Evolutionary conservation across 2,888 invertebrate species (phyloP), one percentile per base, ranked within the genome.

Genomic region (Meliscaeva auricollis): DNA sequence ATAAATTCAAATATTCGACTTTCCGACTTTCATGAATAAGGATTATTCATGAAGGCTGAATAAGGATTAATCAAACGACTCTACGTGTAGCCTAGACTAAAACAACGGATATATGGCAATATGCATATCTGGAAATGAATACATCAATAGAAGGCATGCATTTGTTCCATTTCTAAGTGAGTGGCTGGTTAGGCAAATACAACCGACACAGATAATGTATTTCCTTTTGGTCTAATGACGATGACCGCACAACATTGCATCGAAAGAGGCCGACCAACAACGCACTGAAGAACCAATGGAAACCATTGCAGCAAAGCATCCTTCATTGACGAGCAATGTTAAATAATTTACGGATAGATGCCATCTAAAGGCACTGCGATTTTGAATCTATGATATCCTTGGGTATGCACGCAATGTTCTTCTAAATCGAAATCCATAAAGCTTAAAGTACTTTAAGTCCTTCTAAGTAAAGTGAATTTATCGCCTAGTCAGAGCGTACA

Each of bases 271-370:
- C 32, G 11, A 58, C 64, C 69, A 76, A 20, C 30, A 41, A 17
- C 38, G 35, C 15, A 54, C 38, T 13, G 13, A 52, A 58, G 66
- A 30, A n/a, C 70, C 35, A 26, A 32, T 32, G 60, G 60, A 44
- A 46, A 32, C 30, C 44, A 46, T 30, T 30, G 30, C 46, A 64
- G 46, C 17, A 44, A 38, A 35, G 22, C 26, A 68, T 64, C 38
- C 48, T 64, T 54, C 62, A 64, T 64, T 83, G 69, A 70, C 69
- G 69, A 50, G 46, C 68, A 32, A 38, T 73, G 78, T 38, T 62
- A 73, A 79, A 83, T 83, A 83, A 78, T 83, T 83, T 78, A 83
- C 83, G 56, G 50, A 74, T 69, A 80, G 69, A 75, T 80, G 69
- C 41, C 62, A 64, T 79, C 56, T 79, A 60, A n/a, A 68, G 48